A percentile compares a stretch with the other conserved stretches of the same genome.
Conservation (phyloP, 2,888 invertebrate species). For the Spodoptera picta region DNA sequence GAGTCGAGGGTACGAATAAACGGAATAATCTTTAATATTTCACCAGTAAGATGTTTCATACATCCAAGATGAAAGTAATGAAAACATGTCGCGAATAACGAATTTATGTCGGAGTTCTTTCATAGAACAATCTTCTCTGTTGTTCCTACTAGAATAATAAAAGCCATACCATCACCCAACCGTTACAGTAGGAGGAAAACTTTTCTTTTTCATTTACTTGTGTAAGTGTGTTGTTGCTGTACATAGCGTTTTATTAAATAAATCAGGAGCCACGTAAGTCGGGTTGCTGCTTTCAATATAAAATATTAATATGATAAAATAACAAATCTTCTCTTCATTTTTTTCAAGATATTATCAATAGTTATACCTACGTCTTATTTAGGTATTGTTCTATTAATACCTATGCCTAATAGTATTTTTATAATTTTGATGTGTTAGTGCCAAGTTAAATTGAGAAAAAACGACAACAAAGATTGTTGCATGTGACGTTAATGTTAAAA, state of each 20-base stretch:
- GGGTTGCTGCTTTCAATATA: too few species aligned
- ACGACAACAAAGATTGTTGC: too few species aligned
- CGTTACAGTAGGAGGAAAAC: slow-evolving; percentile 28
- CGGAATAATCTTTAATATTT: slow-evolving; percentile 51
- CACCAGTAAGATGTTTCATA: slow-evolving; percentile 44
- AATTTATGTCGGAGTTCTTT: slow-evolving; percentile 55
- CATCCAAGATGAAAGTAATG: slow-evolving; percentile 54
- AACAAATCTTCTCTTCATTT: too few species aligned
- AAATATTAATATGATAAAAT: too few species aligned
- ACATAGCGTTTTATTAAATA: not conserved
- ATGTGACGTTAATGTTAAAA: not conserved
- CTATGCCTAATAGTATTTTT: too few species aligned
- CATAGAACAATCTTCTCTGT: slow-evolving; percentile 44
- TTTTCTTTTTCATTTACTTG: slow-evolving; percentile 33
- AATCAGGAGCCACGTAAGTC: not conserved
- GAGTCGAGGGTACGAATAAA: slow-evolving; percentile 32
- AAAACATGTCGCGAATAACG: slow-evolving; percentile 58
- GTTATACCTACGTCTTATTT: too few species aligned
- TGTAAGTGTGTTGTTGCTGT: slow-evolving; percentile 3
- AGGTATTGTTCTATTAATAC: too few species aligned
- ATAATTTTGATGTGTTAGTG: too few species aligned
- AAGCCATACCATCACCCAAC: slow-evolving; percentile 41
- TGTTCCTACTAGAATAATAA: slow-evolving; percentile 51
- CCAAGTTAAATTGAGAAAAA: too few species aligned
- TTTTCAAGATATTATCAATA: too few species aligned